A percentile compares a stretch with the other conserved stretches of the same genome.
Conservation (phyloP, 2,113 vertebrate genomes). For the Lethenteron camtschaticum region DNA sequence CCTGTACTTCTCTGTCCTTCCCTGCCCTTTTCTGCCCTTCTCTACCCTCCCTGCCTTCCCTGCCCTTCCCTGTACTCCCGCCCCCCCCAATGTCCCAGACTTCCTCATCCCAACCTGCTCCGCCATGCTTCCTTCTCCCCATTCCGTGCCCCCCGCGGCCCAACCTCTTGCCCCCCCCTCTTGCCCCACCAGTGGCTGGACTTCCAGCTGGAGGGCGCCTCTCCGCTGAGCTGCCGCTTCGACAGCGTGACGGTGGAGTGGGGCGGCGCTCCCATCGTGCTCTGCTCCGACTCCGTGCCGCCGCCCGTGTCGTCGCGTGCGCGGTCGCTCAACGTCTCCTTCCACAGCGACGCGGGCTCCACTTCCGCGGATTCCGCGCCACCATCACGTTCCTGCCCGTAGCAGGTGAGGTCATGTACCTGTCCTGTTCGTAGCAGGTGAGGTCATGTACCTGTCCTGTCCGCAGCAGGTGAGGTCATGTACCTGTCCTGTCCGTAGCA, state of each 20-base stretch:
- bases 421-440: no score
- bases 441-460: no score
- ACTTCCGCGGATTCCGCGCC: background rate
- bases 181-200: background rate
- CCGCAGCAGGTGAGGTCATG: no score
- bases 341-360: conserved; percentile 4
- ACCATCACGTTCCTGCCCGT: background rate
- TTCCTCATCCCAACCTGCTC: no score
- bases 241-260: background rate
- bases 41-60: no score
- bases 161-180: background rate
- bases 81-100: no score
- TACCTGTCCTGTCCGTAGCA: no score
- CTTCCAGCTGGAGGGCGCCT: conserved; percentile 4
- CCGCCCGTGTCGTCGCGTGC: background rate
- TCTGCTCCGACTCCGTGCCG: background rate
- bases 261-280: background rate
- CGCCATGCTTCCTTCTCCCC: no score
- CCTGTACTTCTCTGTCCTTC: no score
- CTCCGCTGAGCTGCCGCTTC: background rate
- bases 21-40: no score
- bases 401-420: background rate
- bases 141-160: no score
- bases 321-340: background rate
- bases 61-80: no score